Evolutionary conservation across 2,797 vertebrate species (phyloP).

Genomic region (Okamejei kenojei): DNA sequence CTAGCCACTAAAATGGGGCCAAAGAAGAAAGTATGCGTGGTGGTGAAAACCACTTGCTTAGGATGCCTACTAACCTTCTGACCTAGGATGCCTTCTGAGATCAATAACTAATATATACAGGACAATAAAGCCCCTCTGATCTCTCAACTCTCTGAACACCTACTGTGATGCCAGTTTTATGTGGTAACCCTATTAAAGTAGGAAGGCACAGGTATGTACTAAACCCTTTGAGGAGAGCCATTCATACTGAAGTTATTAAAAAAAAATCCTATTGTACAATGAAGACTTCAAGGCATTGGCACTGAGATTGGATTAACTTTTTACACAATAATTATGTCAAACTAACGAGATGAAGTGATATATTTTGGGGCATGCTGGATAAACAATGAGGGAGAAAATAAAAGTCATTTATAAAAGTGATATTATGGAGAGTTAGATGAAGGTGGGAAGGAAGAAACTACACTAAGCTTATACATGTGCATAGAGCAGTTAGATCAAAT

Average conservation of each 20-base stretch:
- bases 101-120: too few species aligned
- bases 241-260: neutral
- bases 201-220: neutral
- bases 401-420: neutral
- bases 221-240: neutral
- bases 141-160: neutral
- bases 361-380: neutral
- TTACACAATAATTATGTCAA: neutral
- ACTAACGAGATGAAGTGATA: too few species aligned
- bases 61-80: neutral
- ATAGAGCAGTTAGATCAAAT: neutral
- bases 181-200: neutral
- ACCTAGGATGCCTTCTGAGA: neutral
- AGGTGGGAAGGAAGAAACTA: neutral
- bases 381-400: neutral
- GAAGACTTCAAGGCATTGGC: neutral
- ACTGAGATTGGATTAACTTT: neutral
- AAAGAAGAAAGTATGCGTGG: neutral
- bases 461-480: neutral
- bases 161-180: neutral
- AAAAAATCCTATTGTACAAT: neutral
- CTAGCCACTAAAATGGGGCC: neutral
- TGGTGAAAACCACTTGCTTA: neutral
- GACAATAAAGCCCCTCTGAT: neutral
- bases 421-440: neutral